Evolutionary conservation across 2,797 vertebrate genomes (phyloP), one percentile per base, ranked within the genome.

Genomic region (Acanthis flammea): DNA sequence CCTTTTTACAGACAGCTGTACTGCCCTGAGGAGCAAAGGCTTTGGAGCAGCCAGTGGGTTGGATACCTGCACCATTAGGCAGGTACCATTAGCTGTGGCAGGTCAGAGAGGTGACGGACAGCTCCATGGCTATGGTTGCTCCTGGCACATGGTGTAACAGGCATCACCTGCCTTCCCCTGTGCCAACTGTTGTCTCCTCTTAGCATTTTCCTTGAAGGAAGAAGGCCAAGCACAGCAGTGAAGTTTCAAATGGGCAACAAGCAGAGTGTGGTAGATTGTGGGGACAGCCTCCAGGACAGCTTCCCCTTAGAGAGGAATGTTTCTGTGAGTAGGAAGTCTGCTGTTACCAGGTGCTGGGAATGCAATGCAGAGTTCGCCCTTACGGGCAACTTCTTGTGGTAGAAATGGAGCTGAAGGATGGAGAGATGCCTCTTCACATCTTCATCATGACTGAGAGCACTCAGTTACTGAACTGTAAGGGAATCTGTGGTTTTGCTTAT

Each of bases 211-310:
- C n/a, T 55, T 63, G 28, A 51, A 68, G 63, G 30, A 33, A 51
- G 31, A 42, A 67, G 16, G 41, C 14, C 12, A 10, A 22, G 55
- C 54, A 55, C 45, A 83, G 50, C 73, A 50, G 8, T 33, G 25
- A 30, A 19, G 27, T 42, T 47, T 60, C 7, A 65, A 18, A 13
- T 4, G 37, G 14, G 45, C 44, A 58, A 0, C 27, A 31, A 2
- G 4, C 2, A 18, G 39, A 45, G 28, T 2, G 1, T 15, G 17
- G 30, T 11, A 23, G 22, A 1, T 24, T 15, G 13, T 2, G 30
- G n/a, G 23, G 41, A 67, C 27, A 61, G 51, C 44, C 19, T 21
- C 1, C 39, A 71, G 50, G 50, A 50, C 22, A 53, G 25, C 47
- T 39, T 33, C 7, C 17, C 33, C 42, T 58, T 19, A 33, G 35